phyloP scores from a whole-genome alignment of 2,888 invertebrate genomes.

The Punctoribates punctum region DNA sequence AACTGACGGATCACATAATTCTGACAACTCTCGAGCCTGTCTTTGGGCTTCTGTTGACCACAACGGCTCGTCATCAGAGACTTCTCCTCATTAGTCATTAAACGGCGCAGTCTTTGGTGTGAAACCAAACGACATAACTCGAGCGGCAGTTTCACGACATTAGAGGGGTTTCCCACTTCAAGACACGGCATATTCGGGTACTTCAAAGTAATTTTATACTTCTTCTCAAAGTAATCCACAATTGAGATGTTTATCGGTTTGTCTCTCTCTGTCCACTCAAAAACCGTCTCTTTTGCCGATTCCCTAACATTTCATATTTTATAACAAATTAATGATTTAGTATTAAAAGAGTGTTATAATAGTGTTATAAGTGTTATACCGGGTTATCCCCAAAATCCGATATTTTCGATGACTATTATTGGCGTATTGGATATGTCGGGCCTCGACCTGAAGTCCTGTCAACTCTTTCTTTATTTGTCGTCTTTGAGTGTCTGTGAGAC shows the following conservation, averaged over 20 bases:
- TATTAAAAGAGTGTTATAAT: background rate
- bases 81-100: slow-evolving; percentile 44
- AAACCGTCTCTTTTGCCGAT: background rate
- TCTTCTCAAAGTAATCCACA: slow-evolving; percentile 42
- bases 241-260: slow-evolving; percentile 33
- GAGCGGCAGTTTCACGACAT: slow-evolving; percentile 44
- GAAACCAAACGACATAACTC: slow-evolving; percentile 46
- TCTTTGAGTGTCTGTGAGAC: background rate
- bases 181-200: slow-evolving; percentile 46
- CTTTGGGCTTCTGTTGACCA: slow-evolving; percentile 41
- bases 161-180: slow-evolving; percentile 44
- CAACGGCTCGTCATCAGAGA: slow-evolving; percentile 46
- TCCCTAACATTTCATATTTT: background rate
- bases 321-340: background rate
- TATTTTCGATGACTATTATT: slow-evolving; percentile 22
- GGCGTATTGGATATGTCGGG: slow-evolving; percentile 28
- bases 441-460: slow-evolving; percentile 28
- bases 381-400: slow-evolving; percentile 15
- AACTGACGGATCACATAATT: slow-evolving; percentile 16
- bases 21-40: slow-evolving; percentile 41
- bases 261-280: background rate
- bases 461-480: slow-evolving; percentile 32
- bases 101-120: slow-evolving; percentile 45
- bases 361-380: background rate
- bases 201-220: slow-evolving; percentile 32